Base-by-base conservation (phyloP, 2,113 vertebrate genomes). In the Nymphicus hollandicus region DNA sequence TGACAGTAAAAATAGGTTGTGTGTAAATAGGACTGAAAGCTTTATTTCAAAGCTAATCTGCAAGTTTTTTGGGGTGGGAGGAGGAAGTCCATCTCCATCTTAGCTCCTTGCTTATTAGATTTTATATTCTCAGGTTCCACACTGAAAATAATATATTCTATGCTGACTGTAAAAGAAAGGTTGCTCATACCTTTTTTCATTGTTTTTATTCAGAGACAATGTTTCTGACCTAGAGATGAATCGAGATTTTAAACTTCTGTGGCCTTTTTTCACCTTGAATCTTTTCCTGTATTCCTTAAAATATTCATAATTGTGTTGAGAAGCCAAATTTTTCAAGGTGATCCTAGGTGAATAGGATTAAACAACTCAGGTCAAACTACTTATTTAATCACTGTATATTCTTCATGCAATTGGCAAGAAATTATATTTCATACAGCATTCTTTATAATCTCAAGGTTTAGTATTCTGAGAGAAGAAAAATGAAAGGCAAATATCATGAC, bases 311-410 rank as follows among this genome's bases (percentile, higher is more conserved):
- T 89, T 94, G 61, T 63, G 77, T 22, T 39, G 85, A 91, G 69
- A 82, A 96, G 69, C 53, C 83, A 91, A 90, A 85, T 77, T 92
- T 96, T 93, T 93, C 88, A 96, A 96, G 95, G 91, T 95, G 95
- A 95, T 94, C 77, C 61, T 95, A 91, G 88, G 91, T 93, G 95
- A 95, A 96, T 92, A 92, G 84, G 93, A 97, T 97, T 96, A 97
- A 97, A 96, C 63, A 97, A 93, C 86, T 89, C 77, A 17, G 94
- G 94, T 96, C 94, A 96, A 87, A 89, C 90, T 96, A 94, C 90
- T 91, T 94, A 92, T 93, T 96, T 95, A 97, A 96, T 96, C 94
- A 94, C 70, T 96, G 92, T 94, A 88, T 93, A 96, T 96, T 97
- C 93, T 94, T 96, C 74, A 71, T 85, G 81, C 81, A 96, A 73